A percentile compares a stretch with the other conserved stretches of the same genome.
Conservation (phyloP, 2,113 vertebrate genomes). For the Cacatua alba region DNA sequence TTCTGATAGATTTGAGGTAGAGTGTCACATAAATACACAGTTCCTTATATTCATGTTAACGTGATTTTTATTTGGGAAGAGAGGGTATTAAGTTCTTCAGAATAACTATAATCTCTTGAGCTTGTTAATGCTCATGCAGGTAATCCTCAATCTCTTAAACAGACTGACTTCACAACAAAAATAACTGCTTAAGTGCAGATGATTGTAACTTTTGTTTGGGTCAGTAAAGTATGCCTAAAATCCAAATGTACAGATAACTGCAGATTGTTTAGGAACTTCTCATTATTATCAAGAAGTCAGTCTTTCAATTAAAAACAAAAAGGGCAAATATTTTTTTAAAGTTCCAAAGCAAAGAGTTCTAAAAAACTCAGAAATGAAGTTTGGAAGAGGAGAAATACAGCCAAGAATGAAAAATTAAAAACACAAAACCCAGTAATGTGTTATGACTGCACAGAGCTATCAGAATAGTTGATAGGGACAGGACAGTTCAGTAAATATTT, state of each 20-base stretch:
- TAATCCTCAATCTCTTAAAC: constrained; percentile 13
- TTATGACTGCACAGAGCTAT: neutral
- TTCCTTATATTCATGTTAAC: neutral
- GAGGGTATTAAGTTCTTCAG: neutral
- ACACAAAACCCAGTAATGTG: neutral
- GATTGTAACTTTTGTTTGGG: neutral
- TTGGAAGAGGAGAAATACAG: neutral
- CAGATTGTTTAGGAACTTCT: neutral
- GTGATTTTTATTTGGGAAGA: neutral
- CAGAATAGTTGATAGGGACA: neutral
- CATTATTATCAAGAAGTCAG: neutral
- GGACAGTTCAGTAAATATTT: constrained; percentile 23
- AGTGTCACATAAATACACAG: neutral
- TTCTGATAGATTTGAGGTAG: neutral
- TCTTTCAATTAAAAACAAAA: neutral
- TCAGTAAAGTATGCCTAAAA: neutral
- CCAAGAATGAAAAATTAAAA: neutral
- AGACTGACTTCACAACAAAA: constrained; percentile 9
- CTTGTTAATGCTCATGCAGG: neutral
- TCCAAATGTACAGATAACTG: neutral
- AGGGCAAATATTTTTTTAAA: neutral
- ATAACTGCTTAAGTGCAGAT: neutral
- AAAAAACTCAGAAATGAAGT: neutral
- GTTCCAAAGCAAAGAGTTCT: neutral
- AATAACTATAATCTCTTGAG: neutral